Evolutionary conservation across 2,888 invertebrate genomes (phyloP), one percentile per base, ranked within the genome.

Genomic region (Cephus pulcher): DNA sequence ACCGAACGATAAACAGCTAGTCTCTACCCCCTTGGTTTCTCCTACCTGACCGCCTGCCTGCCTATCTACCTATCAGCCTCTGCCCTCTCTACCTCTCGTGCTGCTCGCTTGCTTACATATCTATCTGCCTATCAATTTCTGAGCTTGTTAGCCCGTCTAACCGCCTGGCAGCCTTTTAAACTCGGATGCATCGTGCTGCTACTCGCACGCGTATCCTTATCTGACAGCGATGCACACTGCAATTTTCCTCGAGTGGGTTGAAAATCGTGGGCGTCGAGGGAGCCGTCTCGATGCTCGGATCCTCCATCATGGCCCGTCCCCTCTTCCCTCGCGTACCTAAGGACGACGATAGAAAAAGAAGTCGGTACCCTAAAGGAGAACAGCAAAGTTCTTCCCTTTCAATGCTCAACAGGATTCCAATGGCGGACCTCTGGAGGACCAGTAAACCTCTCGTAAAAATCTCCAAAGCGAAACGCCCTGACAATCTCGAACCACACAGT

Each of bases 231-330:
- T 4, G 40, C 23, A 40, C 35, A 40, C 74, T 74, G 74, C 74
- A 40, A 32, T n/a, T 40, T 34, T 34, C 33, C 1, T 40, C 74
- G 74, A 34, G 83, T 82, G 82, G 83, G 82, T 79, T 69, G 81
- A 76, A 74, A 79, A 78, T 83, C 84, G 88, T 88, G 85, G 88
- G 86, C 86, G 87, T 85, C 83, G 86, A 83, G 86, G 86, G 85
- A 86, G 85, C 85, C 83, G 83, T 79, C 82, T 83, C 84, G 84
- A 83, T 78, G 78, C 77, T 34, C 34, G 73, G 84, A 84, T 86
- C 83, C 83, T 84, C 79, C 84, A 84, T 84, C 80, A 80, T 80
- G 80, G 83, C 80, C 78, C 74, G 81, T 15, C 37, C 12, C 37
- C 37, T 37, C 37, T 4, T 4, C 12, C 1, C 37, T 12, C 3